phyloP scores from a whole-genome alignment of 2,797 vertebrate genomes.

The Holocentrus rufus region DNA sequence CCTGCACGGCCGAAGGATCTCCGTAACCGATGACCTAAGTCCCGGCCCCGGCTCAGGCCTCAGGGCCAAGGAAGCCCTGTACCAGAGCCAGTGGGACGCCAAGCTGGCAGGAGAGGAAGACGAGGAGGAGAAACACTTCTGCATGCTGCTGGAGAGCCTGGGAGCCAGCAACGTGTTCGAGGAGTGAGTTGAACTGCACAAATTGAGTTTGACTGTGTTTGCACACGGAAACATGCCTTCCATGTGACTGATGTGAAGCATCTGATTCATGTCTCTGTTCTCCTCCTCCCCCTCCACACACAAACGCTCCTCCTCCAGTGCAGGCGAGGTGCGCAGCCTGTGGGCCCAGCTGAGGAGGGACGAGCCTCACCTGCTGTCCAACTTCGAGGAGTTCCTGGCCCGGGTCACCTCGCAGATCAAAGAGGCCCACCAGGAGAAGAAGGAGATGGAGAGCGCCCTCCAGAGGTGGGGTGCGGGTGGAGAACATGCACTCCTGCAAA shows the following conservation, averaged over 20 bases:
- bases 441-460: slow-evolving; percentile 87
- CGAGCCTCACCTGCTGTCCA: slow-evolving; percentile 88
- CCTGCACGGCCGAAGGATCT: slow-evolving; percentile 83
- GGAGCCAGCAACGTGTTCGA: slow-evolving; percentile 88
- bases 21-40: slow-evolving; percentile 70
- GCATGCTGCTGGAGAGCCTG: slow-evolving; percentile 86
- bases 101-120: slow-evolving; percentile 73
- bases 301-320: slow-evolving; percentile 71
- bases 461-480: slow-evolving; percentile 85
- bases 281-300: background rate
- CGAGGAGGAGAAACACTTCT: slow-evolving; percentile 90
- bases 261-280: background rate
- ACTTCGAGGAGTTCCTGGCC: slow-evolving; percentile 91
- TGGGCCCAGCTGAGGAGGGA: slow-evolving; percentile 89
- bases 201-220: too few species aligned
- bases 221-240: background rate
- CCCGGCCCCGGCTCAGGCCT: slow-evolving; percentile 33
- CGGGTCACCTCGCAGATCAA: slow-evolving; percentile 89
- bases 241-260: background rate
- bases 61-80: slow-evolving; percentile 76
- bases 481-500: background rate
- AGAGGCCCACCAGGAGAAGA: slow-evolving; percentile 89
- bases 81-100: slow-evolving; percentile 79
- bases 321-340: slow-evolving; percentile 86
- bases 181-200: slow-evolving; percentile 82